phyloP scores from a whole-genome alignment of 2,797 vertebrate species.

The Glyptemys insculpta region DNA sequence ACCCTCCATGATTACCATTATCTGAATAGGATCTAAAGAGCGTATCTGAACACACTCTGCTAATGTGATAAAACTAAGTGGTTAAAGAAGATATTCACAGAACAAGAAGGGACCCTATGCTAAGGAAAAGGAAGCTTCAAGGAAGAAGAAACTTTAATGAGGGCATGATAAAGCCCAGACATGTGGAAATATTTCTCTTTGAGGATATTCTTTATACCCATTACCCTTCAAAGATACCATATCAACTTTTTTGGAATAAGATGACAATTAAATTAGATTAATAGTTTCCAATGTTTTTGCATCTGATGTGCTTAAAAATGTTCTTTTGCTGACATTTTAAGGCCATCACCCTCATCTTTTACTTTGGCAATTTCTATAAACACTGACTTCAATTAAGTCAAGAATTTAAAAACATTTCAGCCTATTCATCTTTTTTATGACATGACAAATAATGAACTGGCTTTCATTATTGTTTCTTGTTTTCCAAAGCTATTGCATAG shows the following conservation, averaged over 20 bases:
- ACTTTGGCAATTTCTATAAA: slow-evolving; percentile 69
- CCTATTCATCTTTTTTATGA: slow-evolving; percentile 58
- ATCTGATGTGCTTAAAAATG: slow-evolving; percentile 72
- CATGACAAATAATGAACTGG: slow-evolving; percentile 64
- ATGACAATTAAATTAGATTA: slow-evolving; percentile 82
- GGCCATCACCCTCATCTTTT: slow-evolving; percentile 64
- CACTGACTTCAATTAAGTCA: slow-evolving; percentile 75
- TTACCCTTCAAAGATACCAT: slow-evolving; percentile 84
- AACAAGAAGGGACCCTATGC: slow-evolving; percentile 57
- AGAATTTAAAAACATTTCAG: slow-evolving; percentile 72
- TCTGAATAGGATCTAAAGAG: slow-evolving; percentile 87
- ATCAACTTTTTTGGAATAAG: slow-evolving; percentile 79
- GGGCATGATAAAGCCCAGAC: slow-evolving; percentile 81
- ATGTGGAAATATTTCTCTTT: slow-evolving; percentile 83
- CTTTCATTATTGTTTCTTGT: slow-evolving; percentile 51
- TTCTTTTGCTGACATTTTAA: slow-evolving; percentile 68
- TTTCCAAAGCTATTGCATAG: slow-evolving; percentile 17
- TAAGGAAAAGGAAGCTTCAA: slow-evolving; percentile 47
- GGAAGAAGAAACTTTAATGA: slow-evolving; percentile 72
- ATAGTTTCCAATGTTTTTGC: slow-evolving; percentile 78
- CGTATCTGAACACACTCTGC: slow-evolving; percentile 84
- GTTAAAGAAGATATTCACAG: slow-evolving; percentile 66
- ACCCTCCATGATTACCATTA: slow-evolving; percentile 74
- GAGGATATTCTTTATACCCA: slow-evolving; percentile 82
- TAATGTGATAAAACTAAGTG: slow-evolving; percentile 81